Evolutionary conservation across 2,888 invertebrate genomes (phyloP), one percentile per base, ranked within the genome.

Genomic region (Masnerella sp.): DNA sequence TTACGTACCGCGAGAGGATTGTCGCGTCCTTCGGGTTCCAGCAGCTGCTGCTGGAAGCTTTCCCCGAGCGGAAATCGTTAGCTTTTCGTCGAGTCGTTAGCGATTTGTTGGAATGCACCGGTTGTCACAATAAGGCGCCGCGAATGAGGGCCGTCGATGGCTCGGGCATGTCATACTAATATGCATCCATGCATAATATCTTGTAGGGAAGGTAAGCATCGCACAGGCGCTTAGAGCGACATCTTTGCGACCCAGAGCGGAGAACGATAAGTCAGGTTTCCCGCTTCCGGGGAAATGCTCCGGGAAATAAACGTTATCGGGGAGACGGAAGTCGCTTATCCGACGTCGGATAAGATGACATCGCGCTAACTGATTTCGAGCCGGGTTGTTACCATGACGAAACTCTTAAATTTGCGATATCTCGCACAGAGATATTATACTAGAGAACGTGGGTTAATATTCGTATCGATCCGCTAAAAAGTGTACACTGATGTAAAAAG

Each of bases 261-360:
- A n/a, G n/a, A 65, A 47, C 14, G 65, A 56, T 65, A 65, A 65
- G 65, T 65, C 32, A 65, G 65, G 43, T 65, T 65, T 47, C 65
- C 40, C 11, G 40, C 7, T 47, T 38, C 22, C 8, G 20, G 2
- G 38, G 12, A 47, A 38, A 38, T 43, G 5, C n/a, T 4, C 11
- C 18, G 38, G 11, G 5, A 45, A 52, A 17, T 5, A 12, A 2
- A 2, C n/a, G 38, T 25, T 32, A 28, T 40, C 32, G 30, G 14
- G 36, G 9, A 20, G 36, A 54, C 9, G 7, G 8, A 11, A 34
- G 36, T 2, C 11, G 20, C n/a, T 65, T 65, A 65, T 65, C 54
- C 2, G 38, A 47, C 15, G 65, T 54, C 4, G 65, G 47, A 54
- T 22, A 47, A 18, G 15, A 17, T 47, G 34, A 43, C 38, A 45